Evolutionary conservation across 2,888 invertebrate genomes (phyloP).

Genomic region (Muscina levida): DNA sequence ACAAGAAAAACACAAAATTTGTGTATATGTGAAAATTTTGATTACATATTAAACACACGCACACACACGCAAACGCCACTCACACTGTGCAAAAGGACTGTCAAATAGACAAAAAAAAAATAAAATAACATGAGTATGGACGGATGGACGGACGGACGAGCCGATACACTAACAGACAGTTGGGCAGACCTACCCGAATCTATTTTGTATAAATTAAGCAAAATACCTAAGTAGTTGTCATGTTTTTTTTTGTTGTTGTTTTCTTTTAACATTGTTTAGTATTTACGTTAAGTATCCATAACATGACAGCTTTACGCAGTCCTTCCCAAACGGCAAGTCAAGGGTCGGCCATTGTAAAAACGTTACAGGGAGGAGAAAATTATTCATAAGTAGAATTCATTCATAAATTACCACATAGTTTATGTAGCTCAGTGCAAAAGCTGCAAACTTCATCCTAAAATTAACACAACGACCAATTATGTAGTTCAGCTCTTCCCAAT

Average conservation of each 20-base stretch:
- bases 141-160: neutral
- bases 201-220: neutral
- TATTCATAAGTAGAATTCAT: no score
- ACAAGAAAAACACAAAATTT: conserved; percentile 32
- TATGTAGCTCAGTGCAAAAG: no score
- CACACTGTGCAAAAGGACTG: conserved; percentile 28
- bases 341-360: no score
- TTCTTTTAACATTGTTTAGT: no score
- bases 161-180: conserved; percentile 3
- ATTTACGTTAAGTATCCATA: neutral
- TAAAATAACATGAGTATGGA: no score
- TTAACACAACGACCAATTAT: no score
- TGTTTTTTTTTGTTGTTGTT: neutral
- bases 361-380: no score
- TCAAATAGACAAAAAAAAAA: no score
- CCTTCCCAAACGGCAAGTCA: no score
- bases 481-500: no score
- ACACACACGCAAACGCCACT: conserved; percentile 2
- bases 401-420: no score
- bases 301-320: neutral
- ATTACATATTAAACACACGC: conserved; percentile 30
- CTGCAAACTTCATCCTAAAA: no score
- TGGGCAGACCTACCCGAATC: conserved; percentile 44
- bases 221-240: neutral
- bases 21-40: conserved; percentile 26